Evolutionary conservation across 2,797 vertebrate genomes (phyloP).

Genomic region (Dromococcyx pavoninus): DNA sequence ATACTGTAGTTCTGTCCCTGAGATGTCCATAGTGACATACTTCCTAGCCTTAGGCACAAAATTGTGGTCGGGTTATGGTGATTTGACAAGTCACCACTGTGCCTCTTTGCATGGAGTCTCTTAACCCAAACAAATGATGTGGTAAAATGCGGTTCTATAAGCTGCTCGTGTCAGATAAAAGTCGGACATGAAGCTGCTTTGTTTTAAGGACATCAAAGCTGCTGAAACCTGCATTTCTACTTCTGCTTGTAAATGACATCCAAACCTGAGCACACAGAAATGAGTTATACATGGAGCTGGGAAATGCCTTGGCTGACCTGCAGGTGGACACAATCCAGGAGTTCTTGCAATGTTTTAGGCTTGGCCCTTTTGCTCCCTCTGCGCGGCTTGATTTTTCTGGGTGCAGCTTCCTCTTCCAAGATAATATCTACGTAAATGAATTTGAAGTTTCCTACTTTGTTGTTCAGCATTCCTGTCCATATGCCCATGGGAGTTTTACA

Average conservation of each 20-base stretch:
- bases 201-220: neutral
- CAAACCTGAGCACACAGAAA: accelerated
- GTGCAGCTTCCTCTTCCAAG: conserved; percentile 76
- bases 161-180: neutral
- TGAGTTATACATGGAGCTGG: neutral
- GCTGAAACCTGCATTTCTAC: neutral
- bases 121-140: neutral
- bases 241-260: neutral
- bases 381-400: conserved; percentile 77
- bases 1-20: neutral
- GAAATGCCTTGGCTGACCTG: conserved; percentile 80
- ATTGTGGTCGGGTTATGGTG: accelerated
- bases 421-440: conserved; percentile 94
- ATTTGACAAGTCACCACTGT: neutral
- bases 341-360: conserved; percentile 83
- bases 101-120: neutral
- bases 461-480: conserved; percentile 92
- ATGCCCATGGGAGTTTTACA: conserved; percentile 92
- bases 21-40: neutral
- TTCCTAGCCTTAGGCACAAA: neutral
- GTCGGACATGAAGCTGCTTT: neutral
- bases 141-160: neutral
- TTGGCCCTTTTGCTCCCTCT: conserved; percentile 75
- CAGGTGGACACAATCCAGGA: conserved; percentile 82
- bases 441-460: conserved; percentile 91